A percentile compares a stretch with the other conserved stretches of the same genome.
Evolutionary conservation across 2,797 vertebrate species (phyloP).

Genomic region (Chiloscyllium punctatum): DNA sequence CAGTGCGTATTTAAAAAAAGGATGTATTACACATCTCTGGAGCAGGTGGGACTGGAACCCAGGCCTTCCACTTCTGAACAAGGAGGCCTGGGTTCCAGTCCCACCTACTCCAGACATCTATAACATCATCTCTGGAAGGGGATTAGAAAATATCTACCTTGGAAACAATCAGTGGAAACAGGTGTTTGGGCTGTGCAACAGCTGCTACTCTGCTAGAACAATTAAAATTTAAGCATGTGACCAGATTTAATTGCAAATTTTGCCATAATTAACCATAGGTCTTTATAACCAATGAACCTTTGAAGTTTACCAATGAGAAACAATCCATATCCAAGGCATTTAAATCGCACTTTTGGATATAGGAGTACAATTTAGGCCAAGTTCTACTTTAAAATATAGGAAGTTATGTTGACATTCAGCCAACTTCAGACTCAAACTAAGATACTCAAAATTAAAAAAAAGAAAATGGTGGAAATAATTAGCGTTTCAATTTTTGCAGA

Average conservation of each 20-base stretch:
- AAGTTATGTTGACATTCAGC: neutral
- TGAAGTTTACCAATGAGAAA: neutral
- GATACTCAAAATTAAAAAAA: neutral
- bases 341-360: neutral
- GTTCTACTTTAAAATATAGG: neutral
- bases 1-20: neutral
- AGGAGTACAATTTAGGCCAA: neutral
- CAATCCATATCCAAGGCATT: neutral
- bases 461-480: neutral
- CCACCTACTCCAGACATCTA: too few relatives aligned
- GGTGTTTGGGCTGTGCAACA: neutral
- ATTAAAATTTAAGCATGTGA: neutral
- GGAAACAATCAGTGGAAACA: neutral
- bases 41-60: too few relatives aligned
- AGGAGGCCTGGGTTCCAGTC: too few relatives aligned
- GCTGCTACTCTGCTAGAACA: neutral
- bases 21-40: neutral
- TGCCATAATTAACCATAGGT: neutral
- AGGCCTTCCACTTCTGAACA: too few relatives aligned
- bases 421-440: neutral
- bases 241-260: neutral
- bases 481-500: neutral
- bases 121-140: too few relatives aligned
- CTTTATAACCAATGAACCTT: neutral
- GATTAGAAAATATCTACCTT: neutral